Evolutionary conservation across 2,888 invertebrate genomes (phyloP).

Genomic region (Cerceris rybyensis): DNA sequence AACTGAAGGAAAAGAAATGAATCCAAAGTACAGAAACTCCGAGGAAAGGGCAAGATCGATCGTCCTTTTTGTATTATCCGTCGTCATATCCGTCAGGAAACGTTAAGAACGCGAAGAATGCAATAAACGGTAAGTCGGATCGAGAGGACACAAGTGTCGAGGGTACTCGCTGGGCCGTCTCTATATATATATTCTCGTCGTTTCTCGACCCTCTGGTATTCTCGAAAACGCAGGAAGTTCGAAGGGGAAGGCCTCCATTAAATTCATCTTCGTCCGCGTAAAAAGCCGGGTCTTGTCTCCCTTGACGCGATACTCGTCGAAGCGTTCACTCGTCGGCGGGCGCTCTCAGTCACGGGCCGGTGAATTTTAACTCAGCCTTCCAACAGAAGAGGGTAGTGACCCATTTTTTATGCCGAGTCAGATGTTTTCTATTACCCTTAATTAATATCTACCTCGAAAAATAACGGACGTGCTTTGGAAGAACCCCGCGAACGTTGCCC

Average conservation of each 20-base stretch:
- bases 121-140: too few species aligned
- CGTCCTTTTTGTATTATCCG: too few species aligned
- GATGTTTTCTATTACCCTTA: conserved; percentile 16
- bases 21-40: too few species aligned
- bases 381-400: conserved; percentile 38
- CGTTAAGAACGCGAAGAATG: too few species aligned
- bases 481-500: neutral
- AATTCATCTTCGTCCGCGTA: conserved; percentile 44
- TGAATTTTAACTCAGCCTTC: conserved; percentile 42
- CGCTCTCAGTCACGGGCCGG: conserved; percentile 32
- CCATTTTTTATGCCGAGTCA: conserved; percentile 45
- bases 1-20: too few species aligned
- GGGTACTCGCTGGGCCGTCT: too few species aligned
- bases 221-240: conserved; percentile 49
- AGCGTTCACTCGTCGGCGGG: conserved; percentile 41
- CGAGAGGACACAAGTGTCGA: too few species aligned
- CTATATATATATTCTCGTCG: too few species aligned
- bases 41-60: too few species aligned
- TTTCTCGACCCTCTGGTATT: conserved; percentile 38
- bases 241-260: conserved; percentile 45
- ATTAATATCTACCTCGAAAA: conserved; percentile 32
- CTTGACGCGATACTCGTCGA: conserved; percentile 43
- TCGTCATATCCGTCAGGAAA: too few species aligned
- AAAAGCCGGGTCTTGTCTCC: conserved; percentile 42
- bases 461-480: neutral